Base-by-base conservation (phyloP, 2,797 vertebrate genomes). In the Chelon labrosus region DNA sequence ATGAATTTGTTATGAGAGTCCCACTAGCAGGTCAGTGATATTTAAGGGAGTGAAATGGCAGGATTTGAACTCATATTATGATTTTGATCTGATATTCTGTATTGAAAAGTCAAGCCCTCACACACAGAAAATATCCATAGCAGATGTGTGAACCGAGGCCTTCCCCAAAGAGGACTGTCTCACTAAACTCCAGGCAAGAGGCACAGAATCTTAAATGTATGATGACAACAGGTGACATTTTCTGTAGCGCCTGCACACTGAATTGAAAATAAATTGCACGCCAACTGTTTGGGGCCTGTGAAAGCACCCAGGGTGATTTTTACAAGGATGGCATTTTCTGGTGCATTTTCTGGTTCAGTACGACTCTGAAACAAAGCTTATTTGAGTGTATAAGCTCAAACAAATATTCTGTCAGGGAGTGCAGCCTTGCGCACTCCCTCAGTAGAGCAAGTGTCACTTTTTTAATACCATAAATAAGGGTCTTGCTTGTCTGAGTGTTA, bases 151-250 rank as follows among this genome's bases (percentile, higher is more conserved):
- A 65, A 61, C 47, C 59, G 4, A 22, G 16, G 10, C 17, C 66
- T 65, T 67, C 54, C 53, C 41, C 10, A 0, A 27, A 63, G 65
- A 42, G 37, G 2, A 22, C 56, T 7, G 42, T 58, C 65, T 54
- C 47, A 31, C 17, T 53, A 20, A 80, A 71, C 31, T 66, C 49
- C 10, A 2, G 19, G 7, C 53, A 7, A 13, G 1, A 79, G 31
- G 46, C 50, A n/a, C 20, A 2, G n/a, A 3, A 67, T 66, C 58
- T 37, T 68, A 55, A 84, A 85, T 73, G 57, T n/a, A 19, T 31
- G 63, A 75, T 83, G 75, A 78, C 82, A 78, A 83, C 65, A 81
- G 77, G 75, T 80, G 87, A 85, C 82, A 79, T 82, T 83, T 82
- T 72, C 66, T 62, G 65, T 57, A 62, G 64, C 65, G 62, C 67